Evolutionary conservation across 1,140 invertebrate species (phyloP), one percentile per base, ranked within the genome.

Genomic region (Geopemphigus sp.): DNA sequence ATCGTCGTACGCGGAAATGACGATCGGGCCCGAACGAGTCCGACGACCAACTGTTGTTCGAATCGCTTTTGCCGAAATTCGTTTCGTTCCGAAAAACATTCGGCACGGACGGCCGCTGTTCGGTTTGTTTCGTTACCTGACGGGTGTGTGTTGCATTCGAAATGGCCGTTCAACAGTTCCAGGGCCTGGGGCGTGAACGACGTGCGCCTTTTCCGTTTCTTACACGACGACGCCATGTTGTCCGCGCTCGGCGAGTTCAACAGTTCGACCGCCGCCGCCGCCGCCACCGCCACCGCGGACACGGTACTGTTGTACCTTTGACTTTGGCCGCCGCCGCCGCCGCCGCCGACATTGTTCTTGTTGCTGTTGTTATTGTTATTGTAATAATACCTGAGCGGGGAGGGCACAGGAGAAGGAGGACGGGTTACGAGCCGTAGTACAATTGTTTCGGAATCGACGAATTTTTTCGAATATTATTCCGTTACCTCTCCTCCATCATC

Each of bases 141-240:
- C 24, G 97, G 97, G 91, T 99, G 96, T 73, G 96, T 98, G 87
- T 98, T 98, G 84, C 94, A 90, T 85, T 97, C 94, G 87, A 98
- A 99, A 86, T 98, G 95, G 72, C 93, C 91, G 86, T 98, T 98
- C 11, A 98, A 88, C 72, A 97, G 87, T 87, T 98, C 96, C 80
- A 99, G 86, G 17, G 96, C 96, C 85, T 97, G 94, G 1, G 96
- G 96, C 14, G 96, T 98, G 86, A 98, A 99, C 0, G 96, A 98
- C 15, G 96, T 98, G 83, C 97, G 89, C 82, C 96, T 87, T 88
- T 98, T 99, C 82, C 97, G 89, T 84, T 98, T 98, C 88, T 98
- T 98, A 73, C 94, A 96, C 5, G 95, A 95, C 85, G 98, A 95
- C 84, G 98, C 96, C 84, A 95, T 95, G 39, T 95, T 95, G 17